Base-by-base conservation (phyloP, 2,888 invertebrate genomes). In the Drosophila setosimentum region DNA sequence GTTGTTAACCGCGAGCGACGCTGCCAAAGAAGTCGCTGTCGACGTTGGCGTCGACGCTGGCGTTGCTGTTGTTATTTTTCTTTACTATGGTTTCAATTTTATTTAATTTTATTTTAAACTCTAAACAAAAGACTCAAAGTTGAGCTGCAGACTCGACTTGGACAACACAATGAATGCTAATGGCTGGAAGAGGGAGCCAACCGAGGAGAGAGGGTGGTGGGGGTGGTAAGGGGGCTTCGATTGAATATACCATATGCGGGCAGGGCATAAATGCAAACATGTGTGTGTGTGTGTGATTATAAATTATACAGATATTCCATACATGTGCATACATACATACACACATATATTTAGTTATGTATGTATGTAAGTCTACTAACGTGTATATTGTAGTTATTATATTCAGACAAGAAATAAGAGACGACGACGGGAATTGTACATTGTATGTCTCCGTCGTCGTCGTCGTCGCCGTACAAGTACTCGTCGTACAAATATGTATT, bases 31-130 rank as follows among this genome's bases (percentile, higher is more conserved):
- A 54, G 48, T 32, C 18, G 58, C 27, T 33, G 62, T 40, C n/a
- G 40, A 2, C 32, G 32, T 7, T 27, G 58, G 11, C 55, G 45
- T 16, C 30, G 42, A 0, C 42, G 10, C 13, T 45, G n/a, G 2
- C 18, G 48, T 45, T 54, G 63, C 50, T 73, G 53, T 69, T 79
- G 58, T 78, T 78, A 55, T 80, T 78, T 78, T 78, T 68, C 68
- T 76, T 85, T 89, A 80, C 84, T 85, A 85, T 89, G 84, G 87
- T 71, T 85, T 89, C 89, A 87, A 89, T 87, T 87, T 89, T 89
- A 80, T 84, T 84, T 87, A 89, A 84, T 89, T 85, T 87, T 88
- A 86, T 88, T 85, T 85, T 84, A 81, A 84, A 89, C 87, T 87
- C 71, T 83, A 87, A 89, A 84, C 87, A 84, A 86, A 89, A 89